Evolutionary conservation across 1,140 invertebrate species (phyloP).

Genomic region (Cryptotermes secundus): DNA sequence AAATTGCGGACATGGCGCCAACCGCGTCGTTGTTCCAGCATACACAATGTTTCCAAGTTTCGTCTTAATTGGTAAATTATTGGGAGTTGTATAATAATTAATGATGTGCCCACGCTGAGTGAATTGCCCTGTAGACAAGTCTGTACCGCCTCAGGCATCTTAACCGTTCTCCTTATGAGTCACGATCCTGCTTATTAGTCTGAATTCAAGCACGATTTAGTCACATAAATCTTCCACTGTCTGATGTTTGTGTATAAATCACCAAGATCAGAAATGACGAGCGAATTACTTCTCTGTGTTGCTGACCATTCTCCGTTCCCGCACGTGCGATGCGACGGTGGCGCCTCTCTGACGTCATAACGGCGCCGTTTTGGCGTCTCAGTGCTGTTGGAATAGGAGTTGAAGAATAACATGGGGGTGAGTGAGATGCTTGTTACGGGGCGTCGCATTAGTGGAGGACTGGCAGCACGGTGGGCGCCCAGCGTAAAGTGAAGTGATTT

Average conservation of each 20-base stretch:
- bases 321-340: constrained; percentile 3
- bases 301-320: background rate
- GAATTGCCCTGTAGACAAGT: too few relatives aligned
- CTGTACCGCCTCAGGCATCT: too few relatives aligned
- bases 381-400: background rate
- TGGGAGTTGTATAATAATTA: too few relatives aligned
- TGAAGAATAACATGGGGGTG: background rate
- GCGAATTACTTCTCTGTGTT: background rate
- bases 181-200: background rate
- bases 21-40: too few relatives aligned
- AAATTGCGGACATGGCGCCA: too few relatives aligned
- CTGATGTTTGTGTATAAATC: background rate
- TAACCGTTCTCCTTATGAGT: too few relatives aligned
- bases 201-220: background rate
- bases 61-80: too few relatives aligned
- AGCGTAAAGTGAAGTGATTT: too few relatives aligned
- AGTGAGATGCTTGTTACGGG: background rate
- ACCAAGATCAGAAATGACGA: background rate
- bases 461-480: too few relatives aligned
- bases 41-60: too few relatives aligned
- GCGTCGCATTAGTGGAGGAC: background rate
- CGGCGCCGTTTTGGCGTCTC: constrained; percentile 9
- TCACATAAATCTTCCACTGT: background rate
- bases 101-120: too few relatives aligned
- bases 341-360: background rate